phyloP scores from a whole-genome alignment of 1,140 invertebrate species.

The Coptotermes formosanus region DNA sequence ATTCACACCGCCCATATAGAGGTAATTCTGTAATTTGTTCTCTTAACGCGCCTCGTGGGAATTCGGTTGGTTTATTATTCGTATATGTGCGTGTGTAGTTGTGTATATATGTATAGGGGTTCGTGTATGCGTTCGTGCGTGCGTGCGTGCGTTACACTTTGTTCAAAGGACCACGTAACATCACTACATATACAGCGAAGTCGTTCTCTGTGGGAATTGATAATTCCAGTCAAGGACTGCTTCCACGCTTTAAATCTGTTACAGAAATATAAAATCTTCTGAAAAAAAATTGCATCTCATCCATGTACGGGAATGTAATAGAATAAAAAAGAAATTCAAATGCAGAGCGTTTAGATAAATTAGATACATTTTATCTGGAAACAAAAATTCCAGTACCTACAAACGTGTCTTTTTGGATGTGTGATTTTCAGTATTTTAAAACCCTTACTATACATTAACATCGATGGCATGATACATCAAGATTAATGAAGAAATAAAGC shows the following conservation, averaged over 20 bases:
- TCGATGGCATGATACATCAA: no score
- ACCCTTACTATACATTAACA: background rate
- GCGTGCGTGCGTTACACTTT: background rate
- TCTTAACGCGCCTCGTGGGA: background rate
- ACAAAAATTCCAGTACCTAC: background rate
- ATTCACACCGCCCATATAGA: background rate
- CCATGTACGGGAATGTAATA: background rate
- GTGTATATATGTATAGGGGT: no score
- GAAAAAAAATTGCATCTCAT: background rate
- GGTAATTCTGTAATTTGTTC: background rate
- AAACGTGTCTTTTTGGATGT: background rate
- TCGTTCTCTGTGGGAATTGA: background rate
- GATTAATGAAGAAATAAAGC: no score
- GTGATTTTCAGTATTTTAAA: background rate
- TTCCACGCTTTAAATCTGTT: background rate
- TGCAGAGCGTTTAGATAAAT: background rate
- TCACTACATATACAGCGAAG: background rate
- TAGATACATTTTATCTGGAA: background rate
- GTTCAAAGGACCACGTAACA: background rate
- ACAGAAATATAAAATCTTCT: background rate
- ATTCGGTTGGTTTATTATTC: conserved; percentile 12
- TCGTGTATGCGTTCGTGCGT: no score
- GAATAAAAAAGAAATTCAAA: background rate
- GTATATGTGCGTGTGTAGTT: background rate
- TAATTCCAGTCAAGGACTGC: background rate